phyloP scores from a whole-genome alignment of 2,797 vertebrate species.

The Esox masquinongy region DNA sequence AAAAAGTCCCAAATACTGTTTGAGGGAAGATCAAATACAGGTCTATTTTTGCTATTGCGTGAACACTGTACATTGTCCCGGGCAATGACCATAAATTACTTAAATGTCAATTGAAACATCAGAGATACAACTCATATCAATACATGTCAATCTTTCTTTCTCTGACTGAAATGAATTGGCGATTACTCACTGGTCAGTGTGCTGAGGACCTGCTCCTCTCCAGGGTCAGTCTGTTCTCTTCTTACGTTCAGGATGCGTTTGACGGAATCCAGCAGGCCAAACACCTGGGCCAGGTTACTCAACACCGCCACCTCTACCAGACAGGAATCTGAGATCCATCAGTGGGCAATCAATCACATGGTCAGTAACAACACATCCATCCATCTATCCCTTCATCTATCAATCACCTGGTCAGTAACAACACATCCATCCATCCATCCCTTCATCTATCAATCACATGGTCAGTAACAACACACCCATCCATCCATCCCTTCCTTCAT shows the following conservation, averaged over 20 bases:
- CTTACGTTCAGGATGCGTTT: conserved; percentile 89
- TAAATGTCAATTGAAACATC: neutral
- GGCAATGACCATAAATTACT: neutral
- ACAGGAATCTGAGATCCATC: conserved; percentile 73
- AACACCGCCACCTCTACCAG: conserved; percentile 91
- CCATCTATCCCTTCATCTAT: neutral
- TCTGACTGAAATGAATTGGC: neutral
- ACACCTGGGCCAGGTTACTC: conserved; percentile 93
- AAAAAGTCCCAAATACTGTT: neutral
- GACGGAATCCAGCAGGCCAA: conserved; percentile 90
- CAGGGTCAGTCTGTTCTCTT: conserved; percentile 85
- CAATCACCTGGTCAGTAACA: conserved; percentile 43
- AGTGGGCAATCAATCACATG: conserved; percentile 62
- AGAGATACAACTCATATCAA: neutral
- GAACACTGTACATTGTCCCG: neutral
- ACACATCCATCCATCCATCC: neutral
- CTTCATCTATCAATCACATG: neutral
- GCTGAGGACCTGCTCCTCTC: conserved; percentile 86
- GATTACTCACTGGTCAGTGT: conserved; percentile 80
- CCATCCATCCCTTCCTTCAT: neutral
- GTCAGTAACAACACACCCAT: neutral
- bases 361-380: conserved; percentile 28
- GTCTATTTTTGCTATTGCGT: neutral
- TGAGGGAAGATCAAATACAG: neutral
- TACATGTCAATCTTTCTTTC: neutral